Percentiles rank a stretch among this genome's conserved stretches.
These are phyloP conservation scores for Tichodroma muraria DNA, from an alignment of 2,113 vertebrate species.

Conservation along the genomic window DNA sequence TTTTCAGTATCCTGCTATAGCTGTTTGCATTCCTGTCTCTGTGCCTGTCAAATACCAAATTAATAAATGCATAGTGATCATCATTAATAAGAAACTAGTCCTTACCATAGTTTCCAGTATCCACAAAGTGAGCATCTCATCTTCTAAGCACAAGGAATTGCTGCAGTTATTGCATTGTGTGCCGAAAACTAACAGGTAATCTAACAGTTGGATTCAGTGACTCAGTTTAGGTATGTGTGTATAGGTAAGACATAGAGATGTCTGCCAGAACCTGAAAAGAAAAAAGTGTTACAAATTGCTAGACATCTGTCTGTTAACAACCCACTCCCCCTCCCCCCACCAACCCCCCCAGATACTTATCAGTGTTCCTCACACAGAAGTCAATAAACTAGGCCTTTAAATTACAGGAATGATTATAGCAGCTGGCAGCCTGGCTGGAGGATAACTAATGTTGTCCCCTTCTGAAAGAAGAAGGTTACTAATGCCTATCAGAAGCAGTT, in stretches of 20 bases:
- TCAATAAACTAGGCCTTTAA: neutral
- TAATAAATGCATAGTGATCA: neutral
- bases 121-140: neutral
- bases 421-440: neutral
- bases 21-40: neutral
- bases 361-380: neutral
- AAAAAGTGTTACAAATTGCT: neutral
- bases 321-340: no score
- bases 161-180: neutral
- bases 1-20: neutral
- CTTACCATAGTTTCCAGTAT: neutral
- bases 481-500: fast-evolving
- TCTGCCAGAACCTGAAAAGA: neutral
- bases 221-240: neutral
- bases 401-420: neutral
- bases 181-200: neutral
- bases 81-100: neutral
- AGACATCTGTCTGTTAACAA: neutral
- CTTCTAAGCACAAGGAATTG: neutral
- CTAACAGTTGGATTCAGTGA: neutral
- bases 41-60: neutral
- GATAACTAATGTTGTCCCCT: neutral
- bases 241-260: neutral
- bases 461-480: neutral
- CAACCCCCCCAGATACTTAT: neutral